Conservation (phyloP, 2,888 invertebrate species). For the Metalampra italica region DNA sequence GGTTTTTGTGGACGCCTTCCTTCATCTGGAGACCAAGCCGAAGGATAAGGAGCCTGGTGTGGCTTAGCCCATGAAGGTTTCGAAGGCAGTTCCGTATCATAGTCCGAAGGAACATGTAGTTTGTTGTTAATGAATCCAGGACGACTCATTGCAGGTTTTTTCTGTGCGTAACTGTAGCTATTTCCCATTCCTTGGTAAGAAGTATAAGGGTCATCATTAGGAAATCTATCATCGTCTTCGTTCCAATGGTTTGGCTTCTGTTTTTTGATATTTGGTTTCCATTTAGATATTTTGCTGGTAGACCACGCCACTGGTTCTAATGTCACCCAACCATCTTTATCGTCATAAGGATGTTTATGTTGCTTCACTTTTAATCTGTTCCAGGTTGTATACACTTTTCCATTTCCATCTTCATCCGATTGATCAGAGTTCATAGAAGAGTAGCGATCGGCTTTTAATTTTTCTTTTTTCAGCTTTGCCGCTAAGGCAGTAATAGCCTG, state of each 20-base stretch:
- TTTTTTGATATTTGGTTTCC: slow-evolving; percentile 82
- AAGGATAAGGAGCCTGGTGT: slow-evolving; percentile 44
- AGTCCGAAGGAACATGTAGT: slow-evolving; percentile 49
- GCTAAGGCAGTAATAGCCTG: slow-evolving; percentile 67
- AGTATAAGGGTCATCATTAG: slow-evolving; percentile 33
- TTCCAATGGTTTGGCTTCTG: slow-evolving; percentile 70
- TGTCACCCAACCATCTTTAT: slow-evolving; percentile 87
- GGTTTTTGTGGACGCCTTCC: slow-evolving; percentile 61
- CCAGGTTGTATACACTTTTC: slow-evolving; percentile 67
- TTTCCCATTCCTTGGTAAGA: slow-evolving; percentile 43
- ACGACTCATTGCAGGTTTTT: slow-evolving; percentile 49
- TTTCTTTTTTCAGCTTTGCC: slow-evolving; percentile 69
- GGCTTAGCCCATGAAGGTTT: slow-evolving; percentile 62
- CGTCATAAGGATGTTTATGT: slow-evolving; percentile 81
- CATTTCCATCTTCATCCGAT: slow-evolving; percentile 41
- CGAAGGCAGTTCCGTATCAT: slow-evolving; percentile 59
- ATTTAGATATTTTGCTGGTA: slow-evolving; percentile 87
- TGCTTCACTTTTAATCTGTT: slow-evolving; percentile 74
- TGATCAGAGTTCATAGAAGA: slow-evolving; percentile 19
- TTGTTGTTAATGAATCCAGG: slow-evolving; percentile 66
- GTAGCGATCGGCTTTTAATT: slow-evolving; percentile 43
- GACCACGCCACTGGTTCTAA: slow-evolving; percentile 89
- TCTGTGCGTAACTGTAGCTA: slow-evolving; percentile 42
- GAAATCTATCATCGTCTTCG: slow-evolving; percentile 53
- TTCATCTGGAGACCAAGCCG: slow-evolving; percentile 63